Conservation (phyloP, 1,140 invertebrate genomes). For the Andricus grossulariae region DNA sequence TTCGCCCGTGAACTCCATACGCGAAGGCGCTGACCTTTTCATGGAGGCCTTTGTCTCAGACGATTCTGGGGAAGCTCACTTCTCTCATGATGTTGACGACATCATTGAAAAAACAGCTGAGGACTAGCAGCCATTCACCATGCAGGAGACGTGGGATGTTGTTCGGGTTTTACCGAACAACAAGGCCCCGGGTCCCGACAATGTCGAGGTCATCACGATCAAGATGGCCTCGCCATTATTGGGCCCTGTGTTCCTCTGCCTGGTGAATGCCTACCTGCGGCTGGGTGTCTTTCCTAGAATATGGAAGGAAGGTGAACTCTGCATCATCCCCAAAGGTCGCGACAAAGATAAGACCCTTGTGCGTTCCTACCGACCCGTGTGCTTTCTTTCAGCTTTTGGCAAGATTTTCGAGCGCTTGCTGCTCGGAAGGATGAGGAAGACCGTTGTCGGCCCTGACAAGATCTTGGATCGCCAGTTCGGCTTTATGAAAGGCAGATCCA, state of each 20-base stretch:
- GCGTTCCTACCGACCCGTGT: no score
- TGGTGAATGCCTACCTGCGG: background rate
- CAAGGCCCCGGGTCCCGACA: background rate
- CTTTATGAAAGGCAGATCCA: no score
- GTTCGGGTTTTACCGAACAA: background rate
- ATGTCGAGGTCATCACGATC: no score
- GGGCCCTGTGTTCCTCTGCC: background rate
- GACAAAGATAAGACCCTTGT: no score
- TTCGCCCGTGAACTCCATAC: no score
- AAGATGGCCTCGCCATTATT: background rate
- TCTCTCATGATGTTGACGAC: background rate
- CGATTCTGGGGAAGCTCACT: background rate
- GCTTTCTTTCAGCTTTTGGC: no score
- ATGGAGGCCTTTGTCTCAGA: background rate
- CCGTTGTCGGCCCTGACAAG: no score
- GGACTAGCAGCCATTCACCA: background rate
- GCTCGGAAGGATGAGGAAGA: no score
- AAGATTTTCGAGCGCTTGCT: no score
- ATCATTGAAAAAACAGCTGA: background rate
- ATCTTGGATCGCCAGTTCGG: no score
- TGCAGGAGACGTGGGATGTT: background rate
- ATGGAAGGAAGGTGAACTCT: no score
- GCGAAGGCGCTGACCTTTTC: background rate
- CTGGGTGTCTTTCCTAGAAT: background rate
- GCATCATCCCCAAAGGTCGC: no score